Percentiles rank a stretch among this genome's conserved stretches.
Conservation (phyloP, 2,888 invertebrate genomes). For the Agriotes lineatus region DNA sequence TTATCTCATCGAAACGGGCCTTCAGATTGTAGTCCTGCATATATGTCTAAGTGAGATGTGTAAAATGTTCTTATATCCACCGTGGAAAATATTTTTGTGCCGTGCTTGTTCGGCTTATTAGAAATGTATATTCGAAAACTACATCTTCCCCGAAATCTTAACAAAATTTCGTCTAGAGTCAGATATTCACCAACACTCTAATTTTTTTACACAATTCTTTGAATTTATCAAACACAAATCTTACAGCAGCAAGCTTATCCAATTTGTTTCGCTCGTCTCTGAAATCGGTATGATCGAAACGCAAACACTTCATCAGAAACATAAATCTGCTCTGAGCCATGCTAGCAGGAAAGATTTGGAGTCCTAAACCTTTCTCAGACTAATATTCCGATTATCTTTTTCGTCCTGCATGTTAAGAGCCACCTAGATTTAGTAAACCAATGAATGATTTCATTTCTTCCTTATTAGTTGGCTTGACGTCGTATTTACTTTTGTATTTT, state of each 20-base stretch:
- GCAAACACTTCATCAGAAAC: neutral
- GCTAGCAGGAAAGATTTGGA: neutral
- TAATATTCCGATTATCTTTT: conserved; percentile 6
- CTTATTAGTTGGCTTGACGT: neutral
- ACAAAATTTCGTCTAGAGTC: conserved; percentile 38
- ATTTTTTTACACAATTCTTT: conserved; percentile 39
- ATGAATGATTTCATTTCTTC: neutral
- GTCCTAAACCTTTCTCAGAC: neutral
- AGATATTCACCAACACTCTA: conserved; percentile 33
- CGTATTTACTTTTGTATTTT: neutral
- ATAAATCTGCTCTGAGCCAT: neutral
- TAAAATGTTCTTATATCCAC: conserved; percentile 43
- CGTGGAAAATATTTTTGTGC: conserved; percentile 35
- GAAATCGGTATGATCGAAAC: neutral
- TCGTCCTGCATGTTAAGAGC: neutral
- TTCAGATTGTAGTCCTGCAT: conserved; percentile 34
- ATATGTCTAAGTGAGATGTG: conserved; percentile 34
- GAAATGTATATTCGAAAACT: conserved; percentile 31
- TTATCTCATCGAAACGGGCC: conserved; percentile 32
- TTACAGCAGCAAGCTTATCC: neutral
- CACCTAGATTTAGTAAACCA: conserved; percentile 5
- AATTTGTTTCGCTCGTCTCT: neutral
- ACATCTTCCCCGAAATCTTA: conserved; percentile 15
- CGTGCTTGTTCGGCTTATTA: conserved; percentile 37
- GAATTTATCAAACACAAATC: neutral